Conservation (phyloP, 1,140 invertebrate species). For the Atta texana region DNA sequence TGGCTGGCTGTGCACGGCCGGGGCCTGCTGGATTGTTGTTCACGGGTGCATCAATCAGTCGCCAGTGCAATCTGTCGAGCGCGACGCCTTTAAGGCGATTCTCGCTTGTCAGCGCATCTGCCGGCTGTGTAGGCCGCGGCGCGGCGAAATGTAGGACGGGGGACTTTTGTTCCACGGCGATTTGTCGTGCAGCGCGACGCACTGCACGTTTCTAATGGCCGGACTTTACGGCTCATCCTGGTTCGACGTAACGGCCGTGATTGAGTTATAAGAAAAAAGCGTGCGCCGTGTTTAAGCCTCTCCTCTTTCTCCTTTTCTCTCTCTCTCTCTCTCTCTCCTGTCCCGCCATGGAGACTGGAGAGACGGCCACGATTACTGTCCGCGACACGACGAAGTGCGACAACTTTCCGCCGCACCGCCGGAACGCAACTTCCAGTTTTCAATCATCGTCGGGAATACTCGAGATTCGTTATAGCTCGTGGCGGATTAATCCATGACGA, state of each 20-base stretch:
- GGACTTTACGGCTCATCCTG: constrained; percentile 72
- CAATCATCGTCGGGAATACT: constrained; percentile 55
- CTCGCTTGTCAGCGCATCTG: constrained; percentile 84
- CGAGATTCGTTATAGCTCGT: constrained; percentile 56
- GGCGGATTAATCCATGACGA: constrained; percentile 59
- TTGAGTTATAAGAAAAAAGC: constrained; percentile 65
- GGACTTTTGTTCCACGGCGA: constrained; percentile 72
- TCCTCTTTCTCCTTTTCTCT: background rate
- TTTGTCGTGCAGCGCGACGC: constrained; percentile 68
- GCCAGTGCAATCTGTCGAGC: constrained; percentile 78
- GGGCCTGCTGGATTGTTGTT: constrained; percentile 84
- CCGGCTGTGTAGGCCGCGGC: constrained; percentile 65
- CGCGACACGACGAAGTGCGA: background rate
- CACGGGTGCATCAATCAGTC: constrained; percentile 85
- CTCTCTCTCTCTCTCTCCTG: background rate
- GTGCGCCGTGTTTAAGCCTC: constrained; percentile 54
- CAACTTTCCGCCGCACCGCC: constrained; percentile 31
- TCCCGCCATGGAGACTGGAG: background rate
- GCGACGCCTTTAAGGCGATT: constrained; percentile 80
- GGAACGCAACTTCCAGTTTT: constrained; percentile 56
- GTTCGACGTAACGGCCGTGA: constrained; percentile 72
- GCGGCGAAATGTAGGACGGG: constrained; percentile 80
- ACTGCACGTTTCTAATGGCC: constrained; percentile 72
- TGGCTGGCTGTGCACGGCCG: constrained; percentile 79
- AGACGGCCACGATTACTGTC: constrained; percentile 24